Base-by-base conservation (phyloP, 2,113 vertebrate genomes). In the Porphyrio hochstetteri region DNA sequence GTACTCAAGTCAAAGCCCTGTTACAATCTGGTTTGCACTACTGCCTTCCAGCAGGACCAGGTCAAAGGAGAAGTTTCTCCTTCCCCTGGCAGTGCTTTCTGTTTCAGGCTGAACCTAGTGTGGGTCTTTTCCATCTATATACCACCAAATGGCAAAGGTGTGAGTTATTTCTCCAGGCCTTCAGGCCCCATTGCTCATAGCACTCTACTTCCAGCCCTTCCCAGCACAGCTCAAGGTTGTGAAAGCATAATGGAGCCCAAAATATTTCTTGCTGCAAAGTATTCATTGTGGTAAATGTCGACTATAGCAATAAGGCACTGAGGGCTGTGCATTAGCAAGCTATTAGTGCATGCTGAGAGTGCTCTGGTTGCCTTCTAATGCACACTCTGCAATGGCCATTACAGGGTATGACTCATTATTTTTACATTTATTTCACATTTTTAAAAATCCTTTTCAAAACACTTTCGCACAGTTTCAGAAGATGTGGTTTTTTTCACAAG, bases 391-490 rank as follows among this genome's bases (percentile, higher is more conserved):
- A 94, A 82, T 88, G 82, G 91, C 95, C 90, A 91, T 95, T 96
- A 95, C 7, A 1, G 95, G 92, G 55, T 77, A 89, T 96, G 92
- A 97, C 83, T 96, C 95, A 95, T 96, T 97, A 92, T 92, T 94
- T 94, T 97, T 95, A 95, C 93, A 96, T 95, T 92, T 96, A 83
- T 93, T 96, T 94, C 92, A 96, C 88, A 91, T 96, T 96, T 96
- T 46, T 13, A 84, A 97, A 96, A 95, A 96, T 83, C 71, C 4
- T 95, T 95, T 91, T 93, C 76, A 92, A 94, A 93, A 94, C 72
- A 38, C 69, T 95, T 95, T 95, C 92, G 74, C 69, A 92, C 60
- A 77, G 87, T 90, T 92, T 96, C 38, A 71, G 50, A 25, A 84
- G 80, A 94, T 42, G 24, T 69, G n/a, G 23, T 48, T 36, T 36